Evolutionary conservation across 1,140 invertebrate species (phyloP), one percentile per base, ranked within the genome.

Genomic region (Hirudo medicinalis): DNA sequence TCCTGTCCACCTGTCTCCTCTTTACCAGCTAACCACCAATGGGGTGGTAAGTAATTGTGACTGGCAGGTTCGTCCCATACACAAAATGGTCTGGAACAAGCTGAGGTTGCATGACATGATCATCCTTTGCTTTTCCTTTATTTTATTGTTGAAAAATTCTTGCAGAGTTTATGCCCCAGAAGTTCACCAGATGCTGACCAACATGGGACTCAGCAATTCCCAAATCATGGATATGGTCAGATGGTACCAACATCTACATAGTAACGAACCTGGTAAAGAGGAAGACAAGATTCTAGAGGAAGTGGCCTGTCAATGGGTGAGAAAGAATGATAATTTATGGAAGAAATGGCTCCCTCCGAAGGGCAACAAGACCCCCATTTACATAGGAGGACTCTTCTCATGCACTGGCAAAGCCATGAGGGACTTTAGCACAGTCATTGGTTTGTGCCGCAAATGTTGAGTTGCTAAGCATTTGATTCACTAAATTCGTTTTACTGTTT

Each of bases 391-490:
- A 73, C 73, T 68, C 83, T 88, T 17, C 83, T 84, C 3, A 13
- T 90, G 89, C 77, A 86, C 83, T 0, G 87, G 85, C 2, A 75
- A 76, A 13, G 82, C 88, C 77, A 88, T 90, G 87, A 80, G 83
- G 32, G 79, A 84, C 77, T 89, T 89, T 0, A 86, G 89, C 36
- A 87, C 89, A 76, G 89, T 49, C 43, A 89, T 0, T 87, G 91
- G 77, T 86, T 91, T 71, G 85, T 87, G 0, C 9, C 43, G 13
- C 0, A 9, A 17, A 49, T 49, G 9, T 49, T 49, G 11, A 49
- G 43, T 49, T 9, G 43, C 13, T 9, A 13, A 49, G 15, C 3
- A 49, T 2, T 49, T 9, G 43, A 49, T n/a, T n/a, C 15, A 9
- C 13, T 17, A 17, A 49, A 17, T 0, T 15, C 43, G 43, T 49